Evolutionary conservation across 2,888 invertebrate species (phyloP).

Genomic region (Cerastoderma edule): DNA sequence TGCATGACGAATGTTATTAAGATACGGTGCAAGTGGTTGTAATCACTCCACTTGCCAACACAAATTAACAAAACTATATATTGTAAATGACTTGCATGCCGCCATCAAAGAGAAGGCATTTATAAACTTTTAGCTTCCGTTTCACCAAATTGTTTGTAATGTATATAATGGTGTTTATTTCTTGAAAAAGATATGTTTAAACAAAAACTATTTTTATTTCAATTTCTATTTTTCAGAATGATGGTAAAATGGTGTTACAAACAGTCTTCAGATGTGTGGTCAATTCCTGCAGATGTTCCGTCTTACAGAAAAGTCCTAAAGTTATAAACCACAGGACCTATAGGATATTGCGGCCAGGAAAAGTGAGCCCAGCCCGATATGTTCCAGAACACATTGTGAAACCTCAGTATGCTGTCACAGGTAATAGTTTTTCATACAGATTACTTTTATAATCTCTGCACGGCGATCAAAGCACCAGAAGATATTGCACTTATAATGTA

Average conservation of each 20-base stretch:
- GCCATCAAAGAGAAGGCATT: no score
- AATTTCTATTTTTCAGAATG: not conserved
- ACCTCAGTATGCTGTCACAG: constrained; percentile 69
- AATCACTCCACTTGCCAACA: no score
- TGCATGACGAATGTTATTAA: no score
- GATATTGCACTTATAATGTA: not conserved
- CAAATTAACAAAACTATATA: no score
- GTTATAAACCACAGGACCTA: constrained; percentile 9
- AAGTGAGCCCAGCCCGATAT: constrained; percentile 53
- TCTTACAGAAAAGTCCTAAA: not conserved
- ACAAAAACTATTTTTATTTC: no score
- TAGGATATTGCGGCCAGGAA: constrained; percentile 55
- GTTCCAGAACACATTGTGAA: constrained; percentile 71
- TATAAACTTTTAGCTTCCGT: no score
- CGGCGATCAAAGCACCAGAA: no score
- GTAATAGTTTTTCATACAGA: constrained; percentile 3
- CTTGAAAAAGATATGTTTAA: no score
- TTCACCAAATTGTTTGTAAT: no score
- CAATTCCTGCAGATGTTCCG: not conserved
- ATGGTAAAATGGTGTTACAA: not conserved
- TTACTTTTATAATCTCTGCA: not conserved
- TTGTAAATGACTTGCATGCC: no score
- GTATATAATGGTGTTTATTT: no score
- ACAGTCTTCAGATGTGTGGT: not conserved
- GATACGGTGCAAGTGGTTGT: no score